A percentile compares a stretch with the other conserved stretches of the same genome.
phyloP scores from a whole-genome alignment of 2,113 vertebrate species.

The Ardeotis arabs region DNA sequence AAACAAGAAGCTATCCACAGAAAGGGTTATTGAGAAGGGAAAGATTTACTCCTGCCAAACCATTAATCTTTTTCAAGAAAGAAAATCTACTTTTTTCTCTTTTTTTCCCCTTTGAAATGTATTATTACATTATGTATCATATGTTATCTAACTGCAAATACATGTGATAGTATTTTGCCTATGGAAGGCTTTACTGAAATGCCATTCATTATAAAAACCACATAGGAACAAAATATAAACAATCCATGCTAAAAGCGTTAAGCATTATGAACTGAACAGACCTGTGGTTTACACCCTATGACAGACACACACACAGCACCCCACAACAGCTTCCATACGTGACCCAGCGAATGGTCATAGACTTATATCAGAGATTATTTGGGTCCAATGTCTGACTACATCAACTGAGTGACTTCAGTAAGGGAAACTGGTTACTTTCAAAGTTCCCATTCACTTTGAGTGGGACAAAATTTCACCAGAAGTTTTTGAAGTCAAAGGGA shows the following conservation, averaged over 20 bases:
- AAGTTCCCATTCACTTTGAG: not conserved
- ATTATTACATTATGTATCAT: not conserved
- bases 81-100: not conserved
- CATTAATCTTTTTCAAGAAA: not conserved
- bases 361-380: not conserved
- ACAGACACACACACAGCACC: not conserved
- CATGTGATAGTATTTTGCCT: not conserved
- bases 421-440: not conserved
- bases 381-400: not conserved
- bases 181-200: not conserved
- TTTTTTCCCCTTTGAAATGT: not conserved
- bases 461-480: not conserved
- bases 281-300: not conserved
- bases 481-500: not conserved
- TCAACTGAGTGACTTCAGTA: not conserved
- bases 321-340: not conserved
- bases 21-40: not conserved
- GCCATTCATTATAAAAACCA: not conserved
- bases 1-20: not conserved
- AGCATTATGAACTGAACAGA: not conserved
- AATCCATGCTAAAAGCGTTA: not conserved
- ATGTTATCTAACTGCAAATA: not conserved
- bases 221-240: not conserved
- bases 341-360: rapidly evolving
- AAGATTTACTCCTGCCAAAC: not conserved